Percentiles rank a stretch among this genome's conserved stretches.
Conservation (phyloP, 2,888 invertebrate genomes). For the Drosophila meridiana region DNA sequence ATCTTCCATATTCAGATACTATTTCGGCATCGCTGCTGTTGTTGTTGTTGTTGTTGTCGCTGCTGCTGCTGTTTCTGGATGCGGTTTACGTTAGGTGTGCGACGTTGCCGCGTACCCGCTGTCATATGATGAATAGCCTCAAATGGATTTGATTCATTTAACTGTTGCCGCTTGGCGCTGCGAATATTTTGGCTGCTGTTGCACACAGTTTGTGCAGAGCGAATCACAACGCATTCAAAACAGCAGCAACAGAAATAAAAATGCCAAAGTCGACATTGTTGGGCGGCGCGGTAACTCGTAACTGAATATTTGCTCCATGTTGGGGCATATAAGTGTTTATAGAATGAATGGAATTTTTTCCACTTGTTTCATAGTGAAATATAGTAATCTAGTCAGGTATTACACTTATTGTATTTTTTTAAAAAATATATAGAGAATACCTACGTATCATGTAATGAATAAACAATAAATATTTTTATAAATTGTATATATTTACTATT, state of each 20-base stretch:
- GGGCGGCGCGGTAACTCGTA: neutral
- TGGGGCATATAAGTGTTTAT: neutral
- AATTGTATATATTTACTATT: too few species aligned
- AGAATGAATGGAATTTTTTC: neutral
- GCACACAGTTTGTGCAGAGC: conserved; percentile 48
- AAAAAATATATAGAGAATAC: too few species aligned
- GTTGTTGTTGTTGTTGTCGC: conserved; percentile 11
- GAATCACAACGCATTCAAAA: conserved; percentile 40
- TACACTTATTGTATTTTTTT: too few species aligned
- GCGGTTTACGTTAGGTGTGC: conserved; percentile 36
- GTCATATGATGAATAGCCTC: conserved; percentile 76
- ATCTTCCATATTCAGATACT: conserved; percentile 52
- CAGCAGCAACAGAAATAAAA: neutral
- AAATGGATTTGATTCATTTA: conserved; percentile 76
- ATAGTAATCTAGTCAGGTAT: too few species aligned
- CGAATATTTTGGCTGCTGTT: conserved; percentile 19
- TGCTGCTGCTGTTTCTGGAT: conserved; percentile 15
- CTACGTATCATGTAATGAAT: too few species aligned
- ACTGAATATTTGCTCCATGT: neutral
- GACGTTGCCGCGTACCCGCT: conserved; percentile 31
- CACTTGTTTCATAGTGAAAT: neutral
- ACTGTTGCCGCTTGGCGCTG: conserved; percentile 53
- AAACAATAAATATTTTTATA: too few species aligned
- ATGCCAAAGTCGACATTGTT: neutral
- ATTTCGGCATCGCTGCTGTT: conserved; percentile 26